phyloP scores from a whole-genome alignment of 2,888 invertebrate genomes.

The Penaeus monodon region DNA sequence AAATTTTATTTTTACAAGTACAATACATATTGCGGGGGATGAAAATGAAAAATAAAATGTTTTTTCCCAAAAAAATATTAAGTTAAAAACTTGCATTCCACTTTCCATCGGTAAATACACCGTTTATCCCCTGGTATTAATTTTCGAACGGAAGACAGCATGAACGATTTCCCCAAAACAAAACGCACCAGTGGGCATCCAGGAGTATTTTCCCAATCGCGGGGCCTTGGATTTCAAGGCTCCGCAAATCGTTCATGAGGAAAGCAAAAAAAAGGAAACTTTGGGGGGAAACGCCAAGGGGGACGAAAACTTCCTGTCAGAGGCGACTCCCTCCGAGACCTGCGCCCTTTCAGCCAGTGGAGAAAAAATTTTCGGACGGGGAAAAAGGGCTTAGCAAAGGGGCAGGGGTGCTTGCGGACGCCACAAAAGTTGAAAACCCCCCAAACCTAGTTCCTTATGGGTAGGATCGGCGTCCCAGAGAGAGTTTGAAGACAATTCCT shows the following conservation, averaged over 20 bases:
- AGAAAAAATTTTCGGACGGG: not conserved
- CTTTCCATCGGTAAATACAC: too few relatives aligned
- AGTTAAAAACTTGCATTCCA: too few relatives aligned
- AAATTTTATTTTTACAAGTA: too few relatives aligned
- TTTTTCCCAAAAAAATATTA: too few relatives aligned
- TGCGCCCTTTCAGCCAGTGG: not conserved
- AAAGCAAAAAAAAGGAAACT: slow-evolving; percentile 9
- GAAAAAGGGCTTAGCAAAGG: not conserved
- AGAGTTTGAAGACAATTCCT: slow-evolving; percentile 26
- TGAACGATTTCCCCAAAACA: too few relatives aligned
- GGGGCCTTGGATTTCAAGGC: slow-evolving; percentile 37
- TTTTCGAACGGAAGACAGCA: too few relatives aligned
- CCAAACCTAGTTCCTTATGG: not conserved
- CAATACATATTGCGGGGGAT: too few relatives aligned
- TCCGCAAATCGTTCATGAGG: slow-evolving; percentile 37
- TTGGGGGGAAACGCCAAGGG: not conserved
- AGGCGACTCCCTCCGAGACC: not conserved
- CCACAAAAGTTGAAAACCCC: not conserved
- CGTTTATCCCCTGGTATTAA: too few relatives aligned
- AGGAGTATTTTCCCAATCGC: slow-evolving; percentile 11
- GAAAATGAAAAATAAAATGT: too few relatives aligned
- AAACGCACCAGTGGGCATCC: not conserved
- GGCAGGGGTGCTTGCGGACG: not conserved
- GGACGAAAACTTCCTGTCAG: not conserved
- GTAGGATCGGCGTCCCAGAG: slow-evolving; percentile 4